Percentiles rank a stretch among this genome's conserved stretches.
Conservation (phyloP, 2,888 invertebrate genomes). For the Drosophila merina region DNA sequence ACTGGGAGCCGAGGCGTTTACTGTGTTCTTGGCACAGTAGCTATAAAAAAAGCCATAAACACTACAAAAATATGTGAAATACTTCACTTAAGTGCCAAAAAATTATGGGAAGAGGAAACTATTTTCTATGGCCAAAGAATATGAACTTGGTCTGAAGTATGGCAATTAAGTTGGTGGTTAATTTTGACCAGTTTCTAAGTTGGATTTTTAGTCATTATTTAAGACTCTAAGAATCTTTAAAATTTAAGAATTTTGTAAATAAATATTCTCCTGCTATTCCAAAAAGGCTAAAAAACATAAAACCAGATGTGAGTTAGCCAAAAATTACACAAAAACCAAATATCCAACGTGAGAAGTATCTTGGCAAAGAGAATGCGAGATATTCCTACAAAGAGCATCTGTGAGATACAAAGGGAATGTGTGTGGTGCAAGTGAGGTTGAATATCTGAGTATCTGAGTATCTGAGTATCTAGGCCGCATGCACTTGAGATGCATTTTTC, state of each 20-base stretch:
- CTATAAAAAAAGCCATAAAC: slow-evolving; percentile 31
- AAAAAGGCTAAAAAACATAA: neutral
- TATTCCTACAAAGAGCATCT: slow-evolving; percentile 11
- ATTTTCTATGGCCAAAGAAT: slow-evolving; percentile 1
- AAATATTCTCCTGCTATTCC: neutral
- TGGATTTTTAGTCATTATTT: neutral
- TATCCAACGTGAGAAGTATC: neutral
- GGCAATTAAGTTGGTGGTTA: slow-evolving; percentile 3
- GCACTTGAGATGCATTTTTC: slow-evolving; percentile 34
- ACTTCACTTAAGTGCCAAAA: slow-evolving; percentile 11
- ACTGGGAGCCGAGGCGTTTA: slow-evolving; percentile 25
- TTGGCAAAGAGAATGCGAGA: neutral
- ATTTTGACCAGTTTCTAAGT: neutral
- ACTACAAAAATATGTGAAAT: slow-evolving; percentile 31
- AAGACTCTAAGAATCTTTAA: neutral
- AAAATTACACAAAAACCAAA: slow-evolving; percentile 9
- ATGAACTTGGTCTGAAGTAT: neutral
- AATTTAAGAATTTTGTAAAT: neutral
- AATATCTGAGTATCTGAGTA: slow-evolving; percentile 14
- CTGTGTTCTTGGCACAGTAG: slow-evolving; percentile 40
- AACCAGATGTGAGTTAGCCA: slow-evolving; percentile 8
- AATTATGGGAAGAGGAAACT: slow-evolving; percentile 19
- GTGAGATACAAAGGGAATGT: slow-evolving; percentile 2
- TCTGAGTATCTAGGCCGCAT: slow-evolving; percentile 34
- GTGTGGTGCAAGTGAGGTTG: slow-evolving; percentile 6